Base-by-base conservation (phyloP, 2,113 vertebrate species). In the Gnathonemus longibarbis region DNA sequence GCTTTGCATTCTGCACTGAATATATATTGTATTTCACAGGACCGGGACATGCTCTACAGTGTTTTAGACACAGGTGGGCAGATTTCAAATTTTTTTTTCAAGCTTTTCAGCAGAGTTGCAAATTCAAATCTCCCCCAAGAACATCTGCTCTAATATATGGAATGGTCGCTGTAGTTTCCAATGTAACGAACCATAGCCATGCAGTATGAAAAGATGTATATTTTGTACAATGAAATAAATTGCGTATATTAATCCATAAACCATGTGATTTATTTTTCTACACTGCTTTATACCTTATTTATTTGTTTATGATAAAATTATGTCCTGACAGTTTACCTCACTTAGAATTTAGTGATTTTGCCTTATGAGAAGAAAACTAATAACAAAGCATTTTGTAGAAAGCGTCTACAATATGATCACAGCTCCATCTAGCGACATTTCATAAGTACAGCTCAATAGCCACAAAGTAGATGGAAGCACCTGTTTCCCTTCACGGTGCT, bases 401-500 rank as follows among this genome's bases (percentile, higher is more conserved):
- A 45, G 48, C 46, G 62, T 17, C 84, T 92, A 91, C 88, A 87
- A 93, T 90, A 94, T 94, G 93, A 94, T 92, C 91, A 91, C 93
- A 96, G 94, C 95, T 86, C 95, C 95, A 96, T 95, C 96, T 96
- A 95, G 93, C 94, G 96, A 50, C 21, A 1, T 24, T 42, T n/a
- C 77, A 24, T 7, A 83, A 84, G 15, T 42, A 42, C 7, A 89
- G 74, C 19, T 21, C 27, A 27, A 9, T 24, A 83, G 19, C 50
- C 27, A 5, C 17, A 53, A 19, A 49, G 49, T 27, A 52, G 31
- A 19, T 24, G 31, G 27, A 53, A 52, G 27, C 74, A 53, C 74
- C 88, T 83, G 66, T 56, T 53, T 84, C 88, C 50, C 49, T 42
- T 80, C 74, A 80, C 74, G 74, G n/a, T 31, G 62, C 48, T 86